Percentiles rank a stretch among this genome's conserved stretches.
Conservation (phyloP, 2,888 invertebrate species). For the Cheilosia urbana region DNA sequence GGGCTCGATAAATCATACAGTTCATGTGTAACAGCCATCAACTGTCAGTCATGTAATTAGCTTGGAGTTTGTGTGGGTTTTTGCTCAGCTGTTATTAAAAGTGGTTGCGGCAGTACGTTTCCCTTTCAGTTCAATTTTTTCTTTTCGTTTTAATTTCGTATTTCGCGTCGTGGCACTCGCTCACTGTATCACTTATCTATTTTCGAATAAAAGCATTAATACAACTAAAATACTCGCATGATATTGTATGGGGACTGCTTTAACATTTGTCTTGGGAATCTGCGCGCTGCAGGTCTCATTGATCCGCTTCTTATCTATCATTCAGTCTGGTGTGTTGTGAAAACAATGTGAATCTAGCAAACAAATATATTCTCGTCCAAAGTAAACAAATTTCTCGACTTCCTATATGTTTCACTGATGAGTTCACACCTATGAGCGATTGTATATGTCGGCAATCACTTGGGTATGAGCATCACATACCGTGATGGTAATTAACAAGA, state of each 20-base stretch:
- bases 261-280: not conserved
- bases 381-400: not conserved
- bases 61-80: not conserved
- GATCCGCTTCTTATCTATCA: slow-evolving; percentile 12
- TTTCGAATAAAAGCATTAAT: not conserved
- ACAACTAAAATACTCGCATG: not conserved
- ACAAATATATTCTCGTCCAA: slow-evolving; percentile 1
- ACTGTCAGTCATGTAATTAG: slow-evolving; percentile 25
- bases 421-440: slow-evolving; percentile 25
- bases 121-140: not conserved
- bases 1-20: slow-evolving; percentile 2
- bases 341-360: slow-evolving; percentile 3
- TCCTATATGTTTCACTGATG: not conserved
- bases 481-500: slow-evolving; percentile 25
- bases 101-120: slow-evolving; percentile 5
- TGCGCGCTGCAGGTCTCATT: not conserved
- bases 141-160: not conserved
- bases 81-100: not conserved
- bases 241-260: not conserved
- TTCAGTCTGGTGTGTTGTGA: not conserved
- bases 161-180: slow-evolving; percentile 5
- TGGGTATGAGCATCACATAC: slow-evolving; percentile 18
- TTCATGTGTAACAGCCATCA: slow-evolving; percentile 4
- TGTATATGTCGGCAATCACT: slow-evolving; percentile 1
- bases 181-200: not conserved